Base-by-base conservation (phyloP, 2,797 vertebrate genomes). In the Nasua narica region DNA sequence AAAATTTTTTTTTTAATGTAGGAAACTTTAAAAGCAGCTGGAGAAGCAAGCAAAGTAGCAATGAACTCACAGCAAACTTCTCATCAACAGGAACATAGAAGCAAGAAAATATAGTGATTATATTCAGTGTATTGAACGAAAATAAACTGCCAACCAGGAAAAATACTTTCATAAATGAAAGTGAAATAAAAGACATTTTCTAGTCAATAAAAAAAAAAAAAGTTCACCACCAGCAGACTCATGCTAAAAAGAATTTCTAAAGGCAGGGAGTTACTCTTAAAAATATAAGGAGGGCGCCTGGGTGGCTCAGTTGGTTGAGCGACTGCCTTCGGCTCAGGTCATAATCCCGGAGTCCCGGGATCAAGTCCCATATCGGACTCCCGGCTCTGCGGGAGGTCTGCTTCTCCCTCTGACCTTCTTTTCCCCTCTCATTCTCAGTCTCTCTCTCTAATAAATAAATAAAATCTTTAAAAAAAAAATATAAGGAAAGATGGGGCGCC, bases 121-220 rank as follows among this genome's bases (percentile, higher is more conserved):
- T n/a, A 12, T 77, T 90, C 23, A 58, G 15, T 29, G 40, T 21
- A 40, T 54, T 72, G 23, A 83, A 81, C 70, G 87, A 52, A 69
- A 83, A 86, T 48, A 94, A 74, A 60, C 48, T 48, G 1, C 40
- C 87, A 70, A 52, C 16, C 19, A 82, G 48, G 15, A 94, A 35
- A 89, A 81, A 54, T 54, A 43, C n/a, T 78, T 70, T 90, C 43
- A 46, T 82, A 79, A 87, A 25, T 23, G 5, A 93, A 91, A 40
- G 78, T 46, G 25, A 93, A 89, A 74, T 90, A 92, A 58, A 92
- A 93, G 77, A 54, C 27, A 19, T n/a, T 95, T 50, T 89, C 32
- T 93, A 52, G 50, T 91, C 14, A 81, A 54, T 23, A 29, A 84
- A 40, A 40, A 40, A 87, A 87, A 87, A 29, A 29, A 87, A n/a